These are phyloP conservation scores for Penaeus vannamei DNA, from an alignment of 1,140 invertebrate genomes.

Conservation along the genomic window DNA sequence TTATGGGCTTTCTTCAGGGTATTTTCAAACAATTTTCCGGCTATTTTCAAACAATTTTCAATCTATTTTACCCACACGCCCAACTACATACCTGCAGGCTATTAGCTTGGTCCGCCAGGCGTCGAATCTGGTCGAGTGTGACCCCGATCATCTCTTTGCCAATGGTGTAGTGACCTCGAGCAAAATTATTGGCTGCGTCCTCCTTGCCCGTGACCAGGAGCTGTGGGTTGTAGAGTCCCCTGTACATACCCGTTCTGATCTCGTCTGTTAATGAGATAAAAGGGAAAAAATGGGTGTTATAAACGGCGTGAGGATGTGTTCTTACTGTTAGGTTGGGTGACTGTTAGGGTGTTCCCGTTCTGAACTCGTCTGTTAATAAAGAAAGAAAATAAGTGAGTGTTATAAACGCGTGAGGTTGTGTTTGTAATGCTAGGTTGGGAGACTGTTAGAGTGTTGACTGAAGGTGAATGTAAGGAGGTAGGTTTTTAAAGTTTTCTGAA, in stretches of 20 bases:
- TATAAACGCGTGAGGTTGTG: background rate
- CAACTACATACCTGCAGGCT: conserved; percentile 76
- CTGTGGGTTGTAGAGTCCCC: conserved; percentile 76
- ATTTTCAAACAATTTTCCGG: too few relatives aligned
- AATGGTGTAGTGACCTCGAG: conserved; percentile 77
- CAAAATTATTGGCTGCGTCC: conserved; percentile 78
- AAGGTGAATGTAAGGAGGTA: too few relatives aligned
- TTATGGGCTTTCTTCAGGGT: too few relatives aligned
- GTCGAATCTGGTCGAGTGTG: conserved; percentile 74
- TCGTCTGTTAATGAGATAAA: conserved; percentile 70
- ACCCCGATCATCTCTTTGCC: conserved; percentile 76
- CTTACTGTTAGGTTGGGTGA: background rate
- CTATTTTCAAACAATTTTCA: too few relatives aligned
- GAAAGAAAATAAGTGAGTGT: background rate
- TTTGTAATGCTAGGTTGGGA: background rate
- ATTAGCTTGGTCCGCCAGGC: conserved; percentile 83
- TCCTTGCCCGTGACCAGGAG: conserved; percentile 78
- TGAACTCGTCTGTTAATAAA: conserved; percentile 72
- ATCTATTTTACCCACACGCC: too few relatives aligned
- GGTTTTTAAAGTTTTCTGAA: too few relatives aligned
- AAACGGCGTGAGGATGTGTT: too few relatives aligned
- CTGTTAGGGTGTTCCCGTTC: conserved; percentile 71
- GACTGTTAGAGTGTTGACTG: too few relatives aligned
- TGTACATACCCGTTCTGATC: conserved; percentile 74
- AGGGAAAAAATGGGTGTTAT: background rate